phyloP scores from a whole-genome alignment of 53 echinoderm and acorn worm species.

The Paelopatides confundens region DNA sequence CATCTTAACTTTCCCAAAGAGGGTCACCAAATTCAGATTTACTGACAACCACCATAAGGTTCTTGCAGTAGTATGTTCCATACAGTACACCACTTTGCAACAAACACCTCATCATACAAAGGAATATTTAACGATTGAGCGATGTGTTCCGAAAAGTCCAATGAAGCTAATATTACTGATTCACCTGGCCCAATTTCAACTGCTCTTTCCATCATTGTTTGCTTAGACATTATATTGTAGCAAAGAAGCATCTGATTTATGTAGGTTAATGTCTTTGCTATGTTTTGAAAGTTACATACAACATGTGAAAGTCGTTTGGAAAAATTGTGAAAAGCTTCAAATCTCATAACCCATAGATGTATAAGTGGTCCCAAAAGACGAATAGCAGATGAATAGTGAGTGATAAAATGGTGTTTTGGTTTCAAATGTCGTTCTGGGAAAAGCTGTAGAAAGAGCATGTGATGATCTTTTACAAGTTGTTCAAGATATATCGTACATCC shows the following conservation, averaged over 20 bases:
- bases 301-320: conserved; percentile 57
- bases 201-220: neutral
- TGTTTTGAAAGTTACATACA: conserved; percentile 66
- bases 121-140: neutral
- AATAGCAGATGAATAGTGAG: conserved; percentile 58
- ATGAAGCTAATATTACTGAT: neutral
- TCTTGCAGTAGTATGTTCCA: neutral
- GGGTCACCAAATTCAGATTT: conserved; percentile 30
- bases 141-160: neutral
- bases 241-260: conserved; percentile 29
- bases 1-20: conserved; percentile 7
- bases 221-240: neutral
- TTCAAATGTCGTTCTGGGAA: conserved; percentile 42
- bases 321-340: conserved; percentile 63
- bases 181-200: conserved; percentile 17
- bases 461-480: conserved; percentile 60
- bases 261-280: conserved; percentile 43
- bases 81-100: neutral
- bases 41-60: neutral
- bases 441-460: conserved; percentile 42
- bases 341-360: conserved; percentile 62
- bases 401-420: conserved; percentile 67
- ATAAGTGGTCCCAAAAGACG: conserved; percentile 39
- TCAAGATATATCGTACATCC: conserved; percentile 54
- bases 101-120: conserved; percentile 18